phyloP scores from a whole-genome alignment of 2,113 vertebrate genomes.

The Pyxicephalus adspersus region DNA sequence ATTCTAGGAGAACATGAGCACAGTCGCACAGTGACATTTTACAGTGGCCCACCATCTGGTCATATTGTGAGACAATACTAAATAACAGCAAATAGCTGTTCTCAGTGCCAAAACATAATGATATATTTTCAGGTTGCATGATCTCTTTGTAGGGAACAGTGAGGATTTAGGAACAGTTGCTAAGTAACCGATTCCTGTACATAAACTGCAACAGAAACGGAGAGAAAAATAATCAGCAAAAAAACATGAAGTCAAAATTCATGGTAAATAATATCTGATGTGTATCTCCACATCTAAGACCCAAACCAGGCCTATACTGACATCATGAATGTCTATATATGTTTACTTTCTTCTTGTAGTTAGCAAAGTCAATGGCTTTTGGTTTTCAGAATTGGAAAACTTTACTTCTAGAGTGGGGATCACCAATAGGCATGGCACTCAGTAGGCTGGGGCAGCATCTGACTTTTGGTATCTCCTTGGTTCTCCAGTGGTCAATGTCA shows the following conservation, averaged over 20 bases:
- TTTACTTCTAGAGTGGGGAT: too few species aligned
- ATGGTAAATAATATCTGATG: too few species aligned
- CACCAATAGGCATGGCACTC: too few species aligned
- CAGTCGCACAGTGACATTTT: constrained; percentile 14
- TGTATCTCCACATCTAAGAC: too few species aligned
- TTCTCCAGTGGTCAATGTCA: too few species aligned
- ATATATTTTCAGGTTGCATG: constrained; percentile 41
- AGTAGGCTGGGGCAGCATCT: too few species aligned
- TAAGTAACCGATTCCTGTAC: constrained; percentile 32
- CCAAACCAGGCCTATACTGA: too few species aligned
- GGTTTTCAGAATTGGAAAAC: too few species aligned
- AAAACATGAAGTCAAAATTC: neutral
- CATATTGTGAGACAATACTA: constrained; percentile 31
- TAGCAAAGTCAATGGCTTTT: too few species aligned
- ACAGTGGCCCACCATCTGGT: constrained; percentile 13
- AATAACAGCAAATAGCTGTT: constrained; percentile 34
- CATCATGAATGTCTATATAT: too few species aligned
- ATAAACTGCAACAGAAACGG: constrained; percentile 27
- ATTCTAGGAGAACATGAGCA: neutral
- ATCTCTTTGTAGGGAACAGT: constrained; percentile 26
- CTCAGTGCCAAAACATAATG: constrained; percentile 32
- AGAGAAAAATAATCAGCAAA: constrained; percentile 12
- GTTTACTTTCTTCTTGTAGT: too few species aligned
- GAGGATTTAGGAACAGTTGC: constrained; percentile 34
- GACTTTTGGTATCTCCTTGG: too few species aligned